Conservation (phyloP, 1,140 invertebrate species). For the Thaumatotibia leucotreta region DNA sequence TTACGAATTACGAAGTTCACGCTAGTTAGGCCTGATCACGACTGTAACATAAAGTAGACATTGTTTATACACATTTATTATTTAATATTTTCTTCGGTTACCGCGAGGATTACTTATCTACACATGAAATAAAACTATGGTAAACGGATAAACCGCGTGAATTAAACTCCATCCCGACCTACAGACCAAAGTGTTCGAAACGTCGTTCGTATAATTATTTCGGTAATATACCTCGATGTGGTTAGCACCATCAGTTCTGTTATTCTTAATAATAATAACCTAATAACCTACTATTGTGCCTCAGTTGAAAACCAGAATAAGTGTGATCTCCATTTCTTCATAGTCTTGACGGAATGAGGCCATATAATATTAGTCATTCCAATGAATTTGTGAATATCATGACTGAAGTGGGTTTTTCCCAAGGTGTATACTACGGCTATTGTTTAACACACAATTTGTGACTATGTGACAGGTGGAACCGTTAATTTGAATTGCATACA, state of each 20-base stretch:
- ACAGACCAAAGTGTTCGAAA: no score
- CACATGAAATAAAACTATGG: no score
- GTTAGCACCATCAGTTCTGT: neutral
- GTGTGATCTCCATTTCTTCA: neutral
- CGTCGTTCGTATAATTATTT: neutral
- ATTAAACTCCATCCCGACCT: no score
- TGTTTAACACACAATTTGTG: neutral
- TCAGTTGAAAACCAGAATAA: neutral
- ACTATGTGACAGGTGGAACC: neutral
- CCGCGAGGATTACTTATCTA: no score
- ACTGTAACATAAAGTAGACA: no score
- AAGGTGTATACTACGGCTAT: neutral
- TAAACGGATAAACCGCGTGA: no score
- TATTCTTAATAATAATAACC: neutral
- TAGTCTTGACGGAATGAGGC: neutral
- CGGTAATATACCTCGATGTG: neutral
- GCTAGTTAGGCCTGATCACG: no score
- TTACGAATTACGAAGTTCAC: no score
- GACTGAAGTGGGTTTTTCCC: constrained; percentile 4
- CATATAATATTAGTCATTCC: no score
- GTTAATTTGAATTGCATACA: neutral
- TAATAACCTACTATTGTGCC: neutral
- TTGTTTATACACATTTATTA: no score
- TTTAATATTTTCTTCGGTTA: no score
- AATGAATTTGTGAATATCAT: neutral